Base-by-base conservation (phyloP, 1,140 invertebrate species). In the Drosophila triauraria region DNA sequence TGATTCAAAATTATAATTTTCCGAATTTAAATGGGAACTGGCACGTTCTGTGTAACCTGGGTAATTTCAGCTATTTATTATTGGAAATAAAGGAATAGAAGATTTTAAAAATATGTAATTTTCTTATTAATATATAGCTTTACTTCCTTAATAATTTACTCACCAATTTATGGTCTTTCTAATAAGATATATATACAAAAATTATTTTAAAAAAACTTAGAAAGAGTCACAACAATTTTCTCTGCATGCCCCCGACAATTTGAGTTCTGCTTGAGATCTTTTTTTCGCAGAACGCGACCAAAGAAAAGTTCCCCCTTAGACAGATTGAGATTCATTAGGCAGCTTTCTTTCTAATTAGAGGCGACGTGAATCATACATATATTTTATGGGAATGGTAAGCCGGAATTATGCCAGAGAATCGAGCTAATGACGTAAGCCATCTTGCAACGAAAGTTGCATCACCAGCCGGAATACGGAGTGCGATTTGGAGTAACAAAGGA, bases 401-500 rank as follows among this genome's bases (percentile, higher is more conserved):
- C 15, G 30, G 23, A 40, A 56, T 40, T 56, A 56, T 43, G 20
- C 8, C 13, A 15, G 56, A 59, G 67, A 71, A 71, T 35, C 32
- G 25, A 74, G 62, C 69, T 74, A 80, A 80, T 88, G 87, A 78
- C 64, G 69, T 63, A 87, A 87, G 43, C 30, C 50, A 47, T 40
- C 48, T 32, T 56, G 65, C 75, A 78, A 82, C 60, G 84, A 88
- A 88, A 79, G 77, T 79, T 79, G 75, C 74, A 67, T 74, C 72
- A 69, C 57, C 70, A 27, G 51, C 40, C 40, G 40, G 40, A n/a
- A 42, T 42, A 42, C 9, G 4, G 9, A 40, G 15, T 56, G 12
- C 40, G 32, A 35, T 35, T 35, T 35, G 32, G 67, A 68, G 67
- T 42, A 44, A 56, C 68, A 67, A 86, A 83, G 70, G 84, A 86